Base-by-base conservation (phyloP, 1,140 invertebrate species). In the Scaptomyza montana region DNA sequence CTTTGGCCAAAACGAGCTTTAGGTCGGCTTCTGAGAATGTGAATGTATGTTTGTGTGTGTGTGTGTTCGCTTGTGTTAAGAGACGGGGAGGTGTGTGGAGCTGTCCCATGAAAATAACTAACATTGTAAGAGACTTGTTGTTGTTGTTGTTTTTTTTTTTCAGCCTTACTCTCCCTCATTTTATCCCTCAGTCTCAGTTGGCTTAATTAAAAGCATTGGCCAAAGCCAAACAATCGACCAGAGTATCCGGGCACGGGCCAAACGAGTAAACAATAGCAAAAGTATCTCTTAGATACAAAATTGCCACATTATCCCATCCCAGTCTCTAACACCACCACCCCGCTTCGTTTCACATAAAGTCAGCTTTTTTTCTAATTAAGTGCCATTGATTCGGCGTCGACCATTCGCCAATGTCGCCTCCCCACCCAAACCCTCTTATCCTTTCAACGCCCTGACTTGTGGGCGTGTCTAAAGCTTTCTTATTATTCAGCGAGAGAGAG, bases 281-380 rank as follows among this genome's bases (percentile, higher is more conserved):
- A 53, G 69, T 79, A 63, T 65, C 56, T 46, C 53, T 28, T 47
- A 49, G 72, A 74, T 74, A 70, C 72, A 59, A 70, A 70, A 74
- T 74, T 74, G 72, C 66, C 66, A 59, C 72, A 70, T 70, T 74
- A 36, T 10, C 36, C 47, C 55, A 25, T 25, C 21, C 3, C 21
- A 25, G 3, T 25, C 21, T 25, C 16, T 16, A 16, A 16, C 16
- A 25, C 2, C 21, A 25, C 49, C 25, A 8, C 0, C 9, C 33
- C 0, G 12, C 6, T 10, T 21, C n/a, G 4, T 10, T 7, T 2
- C 28, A 6, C 9, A 7, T 13, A 61, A 9, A 36, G 39, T 56
- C 60, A 61, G 66, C 67, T 78, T 54, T 86, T 86, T 74, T 87
- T 89, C 84, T 71, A 89, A 89, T 87, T 87, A 87, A 89, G 78